Evolutionary conservation across 1,140 invertebrate species (phyloP), one percentile per base, ranked within the genome.

Genomic region (Littorina saxatilis): DNA sequence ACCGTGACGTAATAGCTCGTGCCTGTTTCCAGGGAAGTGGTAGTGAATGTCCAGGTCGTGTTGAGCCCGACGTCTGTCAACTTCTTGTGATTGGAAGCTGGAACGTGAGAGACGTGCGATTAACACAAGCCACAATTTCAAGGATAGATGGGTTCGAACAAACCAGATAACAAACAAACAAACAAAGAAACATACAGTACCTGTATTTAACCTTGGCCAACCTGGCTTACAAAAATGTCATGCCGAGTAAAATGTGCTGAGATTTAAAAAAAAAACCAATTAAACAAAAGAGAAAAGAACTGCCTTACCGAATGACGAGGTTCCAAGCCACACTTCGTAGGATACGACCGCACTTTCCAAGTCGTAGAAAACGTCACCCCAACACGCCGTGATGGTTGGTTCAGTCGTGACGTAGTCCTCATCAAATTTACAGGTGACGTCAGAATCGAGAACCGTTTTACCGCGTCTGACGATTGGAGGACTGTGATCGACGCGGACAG

Each of bases 301-400:
- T 5, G 27, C 5, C 73, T 2, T 32, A 85, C 86, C 80, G 32
- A 73, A 55, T 2, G 84, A 84, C 15, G 75, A 72, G 0, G 82
- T 83, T 47, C 87, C 87, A 20, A 84, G 37, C 35, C 70, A 80
- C 0, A 88, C 66, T 40, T 40, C 43, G 52, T 82, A 86, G 11
- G 27, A 35, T 2, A 23, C 40, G 2, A 88, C 82, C 13, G 50
- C 52, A 79, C 82, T 86, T 74, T 85, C 77, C 17, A 39, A 15
- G 32, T 88, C 87, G 23, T 35, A 55, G 66, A 88, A 88, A 2
- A 88, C 84, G 20, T 68, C 78, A 7, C 55, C 27, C 87, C 87
- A 88, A 70, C 86, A 87, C 17, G 82, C 73, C 2, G 47, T 73
- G n/a, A 88, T n/a, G n/a, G 23, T 52, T 20, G 39, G 35, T 0